Percentiles rank a stretch among this genome's conserved stretches.
These are phyloP conservation scores for Hydrotaea cyrtoneurina DNA, from an alignment of 2,888 invertebrate species.

Conservation along the genomic window DNA sequence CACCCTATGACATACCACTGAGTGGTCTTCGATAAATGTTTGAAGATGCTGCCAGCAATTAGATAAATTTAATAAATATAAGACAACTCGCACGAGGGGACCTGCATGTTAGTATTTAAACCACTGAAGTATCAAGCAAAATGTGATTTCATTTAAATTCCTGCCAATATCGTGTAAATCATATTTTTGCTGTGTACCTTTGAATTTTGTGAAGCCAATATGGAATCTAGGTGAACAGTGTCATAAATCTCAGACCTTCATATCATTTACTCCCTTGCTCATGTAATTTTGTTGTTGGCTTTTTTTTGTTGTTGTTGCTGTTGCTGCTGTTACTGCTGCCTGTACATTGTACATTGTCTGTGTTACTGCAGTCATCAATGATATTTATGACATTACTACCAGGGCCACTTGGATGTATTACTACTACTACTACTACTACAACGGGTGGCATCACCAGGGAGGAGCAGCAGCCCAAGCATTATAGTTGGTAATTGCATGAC, in stretches of 20 bases:
- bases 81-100: no score
- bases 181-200: neutral
- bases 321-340: neutral
- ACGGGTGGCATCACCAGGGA: neutral
- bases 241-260: constrained; percentile 53
- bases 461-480: constrained; percentile 15
- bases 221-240: constrained; percentile 55
- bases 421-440: neutral
- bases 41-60: no score
- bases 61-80: no score
- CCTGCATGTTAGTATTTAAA: no score
- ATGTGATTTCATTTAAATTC: constrained; percentile 9
- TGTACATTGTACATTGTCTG: neutral
- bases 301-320: constrained; percentile 44
- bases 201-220: neutral
- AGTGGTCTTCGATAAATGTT: no score
- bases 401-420: neutral
- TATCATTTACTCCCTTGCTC: constrained; percentile 43
- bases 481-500: constrained; percentile 60
- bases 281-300: constrained; percentile 51
- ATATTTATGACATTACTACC: constrained; percentile 61
- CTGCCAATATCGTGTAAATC: neutral
- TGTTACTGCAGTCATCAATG: constrained; percentile 66
- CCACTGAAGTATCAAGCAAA: no score
- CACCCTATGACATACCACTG: no score